Evolutionary conservation across 2,113 vertebrate species (phyloP), one percentile per base, ranked within the genome.

Genomic region (Tylochromis polylepis): DNA sequence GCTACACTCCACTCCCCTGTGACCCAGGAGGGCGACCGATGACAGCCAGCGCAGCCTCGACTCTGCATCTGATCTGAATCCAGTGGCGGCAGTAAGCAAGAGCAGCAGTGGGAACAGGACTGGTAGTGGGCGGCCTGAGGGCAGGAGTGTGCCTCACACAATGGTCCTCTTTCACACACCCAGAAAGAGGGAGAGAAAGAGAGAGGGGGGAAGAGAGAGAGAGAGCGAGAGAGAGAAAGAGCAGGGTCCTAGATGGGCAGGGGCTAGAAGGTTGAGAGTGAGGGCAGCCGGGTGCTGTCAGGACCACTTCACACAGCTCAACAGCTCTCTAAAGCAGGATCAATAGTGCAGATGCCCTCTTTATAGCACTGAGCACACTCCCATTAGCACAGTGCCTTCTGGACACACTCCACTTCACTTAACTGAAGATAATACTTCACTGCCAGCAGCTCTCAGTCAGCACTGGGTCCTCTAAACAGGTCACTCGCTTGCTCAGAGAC

Each of bases 91-190:
- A 81, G 79, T 34, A 51, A 92, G 89, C 84, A 43, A 88, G 89
- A 87, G 36, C 77, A 92, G 90, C 57, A 58, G 67, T 79, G 78
- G 77, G 79, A 78, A 82, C 82, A 92, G 96, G 94, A 96, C 93
- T 93, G 94, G 94, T 49, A 94, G 96, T 92, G 93, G 94, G 95
- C 95, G 94, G 96, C 96, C 96, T 96, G 92, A 95, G 95, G 96
- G 96, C 95, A 94, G 94, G 95, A 97, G 97, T 96, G 98, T 96
- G 97, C 94, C 96, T 96, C 49, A 27, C 94, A 99, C 98, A 99
- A 98, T 97, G 95, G 96, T 89, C 87, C 43, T 94, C 95, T 97
- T 98, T 98, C 97, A 98, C 92, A 85, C 86, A 56, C 90, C 91
- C 93, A 92, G 83, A 90, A 89, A 94, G 94, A 83, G 86, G 83